phyloP scores from a whole-genome alignment of 1,140 invertebrate genomes.

The Drosophila sproati region DNA sequence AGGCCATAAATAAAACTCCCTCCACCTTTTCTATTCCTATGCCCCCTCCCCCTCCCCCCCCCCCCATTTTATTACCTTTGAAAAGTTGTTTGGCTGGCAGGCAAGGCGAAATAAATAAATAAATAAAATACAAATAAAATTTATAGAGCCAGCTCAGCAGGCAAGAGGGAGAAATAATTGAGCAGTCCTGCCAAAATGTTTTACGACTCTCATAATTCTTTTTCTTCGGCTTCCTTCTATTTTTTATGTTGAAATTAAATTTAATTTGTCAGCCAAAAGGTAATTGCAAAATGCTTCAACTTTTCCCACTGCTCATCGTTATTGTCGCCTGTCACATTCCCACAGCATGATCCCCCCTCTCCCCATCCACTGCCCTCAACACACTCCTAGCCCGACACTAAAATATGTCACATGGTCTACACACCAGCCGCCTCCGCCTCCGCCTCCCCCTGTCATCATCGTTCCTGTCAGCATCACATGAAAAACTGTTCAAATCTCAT shows the following conservation, averaged over 20 bases:
- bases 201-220: slow-evolving; percentile 56
- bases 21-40: slow-evolving; percentile 57
- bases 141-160: slow-evolving; percentile 49
- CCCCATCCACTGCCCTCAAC: too few relatives aligned
- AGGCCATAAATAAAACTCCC: slow-evolving; percentile 61
- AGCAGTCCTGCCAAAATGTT: slow-evolving; percentile 48
- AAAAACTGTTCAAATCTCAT: slow-evolving; percentile 48
- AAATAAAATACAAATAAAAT: slow-evolving; percentile 63
- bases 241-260: slow-evolving; percentile 63
- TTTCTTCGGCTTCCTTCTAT: not conserved
- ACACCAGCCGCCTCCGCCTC: not conserved
- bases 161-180: slow-evolving; percentile 66
- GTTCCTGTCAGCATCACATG: slow-evolving; percentile 12
- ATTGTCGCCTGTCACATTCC: not conserved
- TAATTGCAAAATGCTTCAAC: slow-evolving; percentile 43
- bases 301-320: not conserved
- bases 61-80: slow-evolving; percentile 69
- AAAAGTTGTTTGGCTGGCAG: slow-evolving; percentile 25
- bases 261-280: slow-evolving; percentile 55
- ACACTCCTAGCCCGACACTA: too few relatives aligned
- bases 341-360: too few relatives aligned
- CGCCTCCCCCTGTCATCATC: not conserved
- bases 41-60: not conserved
- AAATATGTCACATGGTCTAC: too few relatives aligned
- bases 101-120: slow-evolving; percentile 24